Conservation (phyloP, 2,797 vertebrate genomes). For the Psittacula derbiana region DNA sequence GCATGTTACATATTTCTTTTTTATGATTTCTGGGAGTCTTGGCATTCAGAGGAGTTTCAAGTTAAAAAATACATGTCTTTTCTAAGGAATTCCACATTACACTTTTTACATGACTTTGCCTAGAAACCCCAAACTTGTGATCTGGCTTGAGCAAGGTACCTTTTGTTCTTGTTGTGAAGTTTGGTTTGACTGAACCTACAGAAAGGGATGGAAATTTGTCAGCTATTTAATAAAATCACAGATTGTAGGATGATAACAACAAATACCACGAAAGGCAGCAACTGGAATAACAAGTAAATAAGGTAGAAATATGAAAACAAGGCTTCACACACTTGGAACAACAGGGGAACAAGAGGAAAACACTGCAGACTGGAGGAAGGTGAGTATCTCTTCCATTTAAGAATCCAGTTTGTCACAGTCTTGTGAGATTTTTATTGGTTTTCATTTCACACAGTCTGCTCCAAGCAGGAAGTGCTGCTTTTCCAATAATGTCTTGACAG, state of each 20-base stretch:
- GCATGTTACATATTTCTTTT: not conserved
- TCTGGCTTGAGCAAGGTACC: not conserved
- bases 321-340: not conserved
- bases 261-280: not conserved
- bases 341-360: not conserved
- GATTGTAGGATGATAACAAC: not conserved
- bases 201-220: not conserved
- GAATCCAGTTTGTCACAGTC: not conserved
- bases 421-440: not conserved
- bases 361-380: not conserved
- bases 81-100: not conserved
- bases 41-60: not conserved
- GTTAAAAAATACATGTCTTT: fast-evolving
- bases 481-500: not conserved
- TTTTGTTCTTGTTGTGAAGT: not conserved
- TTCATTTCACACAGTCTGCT: not conserved
- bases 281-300: not conserved
- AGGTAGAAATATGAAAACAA: not conserved
- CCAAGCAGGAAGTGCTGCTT: not conserved
- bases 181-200: not conserved
- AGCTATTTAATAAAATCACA: not conserved
- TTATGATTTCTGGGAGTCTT: not conserved
- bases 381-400: not conserved
- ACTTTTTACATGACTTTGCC: not conserved
- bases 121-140: not conserved